Evolutionary conservation across 2,888 invertebrate genomes (phyloP), one percentile per base, ranked within the genome.

Genomic region (Philhelius pedissequus): DNA sequence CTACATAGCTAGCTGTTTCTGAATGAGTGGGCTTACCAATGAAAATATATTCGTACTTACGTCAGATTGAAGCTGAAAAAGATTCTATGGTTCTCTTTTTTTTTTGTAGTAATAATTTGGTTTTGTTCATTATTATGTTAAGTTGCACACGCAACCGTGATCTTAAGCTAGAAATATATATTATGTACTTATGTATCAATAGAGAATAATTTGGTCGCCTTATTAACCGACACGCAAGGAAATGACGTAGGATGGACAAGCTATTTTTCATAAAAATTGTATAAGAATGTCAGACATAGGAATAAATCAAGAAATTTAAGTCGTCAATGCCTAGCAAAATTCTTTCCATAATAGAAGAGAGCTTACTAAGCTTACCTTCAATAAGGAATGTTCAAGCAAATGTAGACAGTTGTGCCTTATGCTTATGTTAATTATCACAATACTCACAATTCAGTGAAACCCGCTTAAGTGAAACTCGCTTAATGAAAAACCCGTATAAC

Each of bases 21-120:
- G 11, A 25, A 13, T 22, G 70, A 66, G 78, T 79, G 74, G 74
- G 82, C 52, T 73, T 66, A 48, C 27, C 69, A 64, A 27, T 74
- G 56, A 40, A 56, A 74, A 30, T 38, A 54, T 32, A 68, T 22
- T 3, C 5, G 20, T 22, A 83, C 64, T 78, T 78, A 78, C 73
- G 78, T 78, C 78, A 77, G 66, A 25, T 48, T 40, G 20, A 30
- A n/a, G 7, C 9, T 27, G 13, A 54, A 71, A 45, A 27, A 69
- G 32, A 73, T 69, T 48, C 22, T 50, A 13, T 45, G 11, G 3
- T 70, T 64, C 9, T 48, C 15, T 64, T 20, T 60, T n/a, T n/a
- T 50, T 15, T 32, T 82, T 56, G 68, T 69, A 13, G 50, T 58
- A n/a, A 22, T 52, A 45, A 54, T 64, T 22, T 79, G 74, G 27